Evolutionary conservation across 2,113 vertebrate genomes (phyloP), one percentile per base, ranked within the genome.

Genomic region (Urocitellus parryii): DNA sequence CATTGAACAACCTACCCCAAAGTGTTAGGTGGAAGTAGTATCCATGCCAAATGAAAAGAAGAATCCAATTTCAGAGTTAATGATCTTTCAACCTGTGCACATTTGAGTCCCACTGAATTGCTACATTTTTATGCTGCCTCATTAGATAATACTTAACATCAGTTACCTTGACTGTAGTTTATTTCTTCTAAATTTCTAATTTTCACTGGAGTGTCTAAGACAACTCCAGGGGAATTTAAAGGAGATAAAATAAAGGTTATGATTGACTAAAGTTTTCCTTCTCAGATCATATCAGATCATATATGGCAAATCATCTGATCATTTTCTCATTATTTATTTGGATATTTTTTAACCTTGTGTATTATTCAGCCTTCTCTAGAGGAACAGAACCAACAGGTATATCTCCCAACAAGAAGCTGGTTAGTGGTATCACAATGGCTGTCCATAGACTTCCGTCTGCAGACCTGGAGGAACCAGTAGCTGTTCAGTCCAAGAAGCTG

Each of bases 21-120:
- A 88, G 22, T 53, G 32, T 53, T 53, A 89, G 63, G 78, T 22
- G 39, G n/a, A 82, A 58, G 20, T 86, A 25, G 17, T 29, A 10
- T 17, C 34, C 34, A 27, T 7, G 29, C 8, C 72, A 87, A 88
- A 93, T 32, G 34, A 65, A 63, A 94, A 94, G 78, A 88, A 88
- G 81, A 87, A 61, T 87, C 4, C 72, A 82, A 14, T 76, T 83
- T 86, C 65, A 65, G 83, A 73, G 82, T 91, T 94, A 96, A 96
- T 86, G 88, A 86, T 84, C 76, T 95, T 93, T 96, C 88, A 89
- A 70, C 53, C 16, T 82, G 29, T 92, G 84, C 8, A 88, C 42
- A 80, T 63, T 34, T n/a, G 11, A 37, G 27, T 80, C 65, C 90
- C 63, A 18, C 32, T 93, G 70, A 96, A 76, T 89, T 80, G 18